These are phyloP conservation scores for Platysternon megacephalum DNA, from an alignment of 2,113 vertebrate species.

Conservation along the genomic window DNA sequence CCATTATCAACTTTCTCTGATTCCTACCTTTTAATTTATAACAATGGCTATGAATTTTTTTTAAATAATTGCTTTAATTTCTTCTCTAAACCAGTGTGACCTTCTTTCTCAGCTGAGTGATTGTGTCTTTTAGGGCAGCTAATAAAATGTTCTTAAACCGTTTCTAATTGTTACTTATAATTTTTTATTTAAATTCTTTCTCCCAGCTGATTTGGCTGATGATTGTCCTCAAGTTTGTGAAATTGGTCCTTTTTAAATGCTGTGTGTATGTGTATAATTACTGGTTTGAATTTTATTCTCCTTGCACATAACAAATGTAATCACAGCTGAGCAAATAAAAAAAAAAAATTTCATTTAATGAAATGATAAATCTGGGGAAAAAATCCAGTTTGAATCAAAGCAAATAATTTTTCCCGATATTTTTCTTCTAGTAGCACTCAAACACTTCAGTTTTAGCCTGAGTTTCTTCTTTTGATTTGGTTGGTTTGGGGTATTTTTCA, in stretches of 20 bases:
- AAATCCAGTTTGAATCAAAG: no score
- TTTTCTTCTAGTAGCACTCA: no score
- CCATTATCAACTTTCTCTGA: neutral
- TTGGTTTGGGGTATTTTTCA: no score
- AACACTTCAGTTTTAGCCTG: no score
- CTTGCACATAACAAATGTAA: neutral
- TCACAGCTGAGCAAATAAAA: no score
- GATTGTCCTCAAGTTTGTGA: neutral
- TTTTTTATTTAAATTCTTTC: neutral
- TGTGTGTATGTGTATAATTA: neutral
- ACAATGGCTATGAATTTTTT: neutral
- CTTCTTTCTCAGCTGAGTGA: neutral
- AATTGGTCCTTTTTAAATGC: neutral
- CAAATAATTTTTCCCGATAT: no score
- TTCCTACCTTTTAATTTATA: neutral
- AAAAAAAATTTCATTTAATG: no score
- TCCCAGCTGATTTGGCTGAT: neutral
- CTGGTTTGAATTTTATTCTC: neutral
- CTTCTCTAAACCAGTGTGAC: no score
- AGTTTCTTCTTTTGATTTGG: no score
- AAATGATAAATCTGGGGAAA: no score
- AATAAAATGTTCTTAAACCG: neutral
- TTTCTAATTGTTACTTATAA: neutral
- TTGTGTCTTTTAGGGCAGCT: neutral
- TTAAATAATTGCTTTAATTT: neutral